Evolutionary conservation across 2,888 invertebrate species (phyloP).

Genomic region (Herminia tarsipennalis): DNA sequence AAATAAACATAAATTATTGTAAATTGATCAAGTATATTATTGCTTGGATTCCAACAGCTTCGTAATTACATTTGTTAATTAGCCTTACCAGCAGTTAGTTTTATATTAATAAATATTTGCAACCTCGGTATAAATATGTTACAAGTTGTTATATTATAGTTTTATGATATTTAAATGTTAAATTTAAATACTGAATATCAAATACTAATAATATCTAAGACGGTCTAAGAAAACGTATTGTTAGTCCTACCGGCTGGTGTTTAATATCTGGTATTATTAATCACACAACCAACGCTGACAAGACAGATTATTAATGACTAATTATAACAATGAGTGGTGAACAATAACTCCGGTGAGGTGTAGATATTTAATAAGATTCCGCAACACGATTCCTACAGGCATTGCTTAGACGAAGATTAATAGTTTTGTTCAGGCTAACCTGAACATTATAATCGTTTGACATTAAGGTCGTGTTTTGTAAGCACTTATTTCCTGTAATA

Average conservation of each 20-base stretch:
- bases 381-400: constrained; percentile 73
- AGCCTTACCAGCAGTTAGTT: constrained; percentile 40
- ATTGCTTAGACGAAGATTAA: constrained; percentile 78
- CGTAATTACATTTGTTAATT: constrained; percentile 43
- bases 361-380: constrained; percentile 77
- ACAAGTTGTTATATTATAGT: constrained; percentile 16
- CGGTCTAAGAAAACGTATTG: constrained; percentile 32
- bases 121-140: constrained; percentile 21
- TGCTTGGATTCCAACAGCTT: constrained; percentile 35
- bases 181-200: constrained; percentile 16
- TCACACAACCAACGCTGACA: constrained; percentile 66
- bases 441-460: constrained; percentile 54
- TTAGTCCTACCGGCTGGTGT: constrained; percentile 43
- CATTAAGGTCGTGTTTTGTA: constrained; percentile 52
- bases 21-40: constrained; percentile 46
- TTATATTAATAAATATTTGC: constrained; percentile 24
- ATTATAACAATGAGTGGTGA: constrained; percentile 75
- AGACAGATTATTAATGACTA: constrained; percentile 76
- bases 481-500: constrained; percentile 40
- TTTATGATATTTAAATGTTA: constrained; percentile 21
- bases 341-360: constrained; percentile 69
- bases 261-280: constrained; percentile 59
- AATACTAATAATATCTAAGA: constrained; percentile 15
- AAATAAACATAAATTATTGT: constrained; percentile 41
- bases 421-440: constrained; percentile 57